Conservation (phyloP, 2,888 invertebrate genomes). For the Drosophila greeni region DNA sequence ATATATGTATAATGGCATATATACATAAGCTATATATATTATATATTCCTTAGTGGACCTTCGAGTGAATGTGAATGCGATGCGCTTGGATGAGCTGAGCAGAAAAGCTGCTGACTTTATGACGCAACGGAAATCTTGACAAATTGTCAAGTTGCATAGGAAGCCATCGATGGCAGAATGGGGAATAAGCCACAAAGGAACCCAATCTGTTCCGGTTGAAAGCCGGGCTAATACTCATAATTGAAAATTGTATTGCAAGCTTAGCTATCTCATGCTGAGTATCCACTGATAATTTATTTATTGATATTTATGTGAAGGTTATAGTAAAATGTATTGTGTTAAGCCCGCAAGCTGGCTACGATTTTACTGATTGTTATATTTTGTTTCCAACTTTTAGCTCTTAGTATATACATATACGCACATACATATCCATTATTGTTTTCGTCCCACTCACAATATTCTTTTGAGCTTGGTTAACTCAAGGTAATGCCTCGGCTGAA, state of each 20-base stretch:
- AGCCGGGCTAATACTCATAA: background rate
- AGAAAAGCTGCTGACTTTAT: slow-evolving; percentile 19
- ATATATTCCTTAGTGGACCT: slow-evolving; percentile 25
- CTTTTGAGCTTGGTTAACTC: background rate
- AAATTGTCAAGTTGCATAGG: slow-evolving; percentile 23
- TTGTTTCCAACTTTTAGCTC: background rate
- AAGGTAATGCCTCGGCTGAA: background rate
- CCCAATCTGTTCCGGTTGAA: slow-evolving; percentile 3
- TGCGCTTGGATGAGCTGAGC: slow-evolving; percentile 22
- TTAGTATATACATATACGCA: background rate
- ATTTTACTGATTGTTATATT: too few species aligned
- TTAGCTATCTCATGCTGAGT: background rate
- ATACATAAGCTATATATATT: slow-evolving; percentile 1
- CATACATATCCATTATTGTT: too few species aligned
- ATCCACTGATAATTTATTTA: background rate
- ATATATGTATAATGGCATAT: slow-evolving; percentile 9
- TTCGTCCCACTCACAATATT: too few species aligned
- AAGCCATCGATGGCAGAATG: slow-evolving; percentile 7
- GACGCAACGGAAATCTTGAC: slow-evolving; percentile 27
- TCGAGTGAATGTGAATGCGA: slow-evolving; percentile 25
- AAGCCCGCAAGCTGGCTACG: too few species aligned
- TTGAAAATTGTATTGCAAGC: slow-evolving; percentile 3
- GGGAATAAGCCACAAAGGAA: slow-evolving; percentile 3
- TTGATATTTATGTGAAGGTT: background rate
- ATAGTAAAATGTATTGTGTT: background rate